Percentiles rank a stretch among this genome's conserved stretches.
Evolutionary conservation across 2,113 vertebrate species (phyloP).

Genomic region (Larimichthys polyactis): DNA sequence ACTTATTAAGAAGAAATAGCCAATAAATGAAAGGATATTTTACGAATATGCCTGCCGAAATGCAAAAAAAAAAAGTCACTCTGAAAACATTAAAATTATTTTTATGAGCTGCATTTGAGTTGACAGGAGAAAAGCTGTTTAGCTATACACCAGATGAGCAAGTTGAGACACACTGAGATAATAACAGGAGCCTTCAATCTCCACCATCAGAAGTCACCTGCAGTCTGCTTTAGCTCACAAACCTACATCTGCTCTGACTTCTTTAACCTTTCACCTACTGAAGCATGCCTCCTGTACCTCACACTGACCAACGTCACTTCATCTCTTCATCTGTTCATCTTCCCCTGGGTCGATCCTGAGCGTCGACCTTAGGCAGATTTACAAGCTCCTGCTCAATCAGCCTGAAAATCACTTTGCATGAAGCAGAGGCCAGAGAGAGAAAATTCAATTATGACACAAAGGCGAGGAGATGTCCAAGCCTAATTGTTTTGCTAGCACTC

Average conservation of each 20-base stretch:
- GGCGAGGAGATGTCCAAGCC: background rate
- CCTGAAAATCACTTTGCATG: constrained; percentile 65
- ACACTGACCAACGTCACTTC: background rate
- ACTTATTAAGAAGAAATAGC: background rate
- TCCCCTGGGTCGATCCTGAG: constrained; percentile 45
- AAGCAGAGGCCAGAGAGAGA: constrained; percentile 9
- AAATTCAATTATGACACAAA: constrained; percentile 53
- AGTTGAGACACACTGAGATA: background rate
- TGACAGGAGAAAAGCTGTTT: background rate
- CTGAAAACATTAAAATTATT: no score
- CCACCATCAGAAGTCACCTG: constrained; percentile 27
- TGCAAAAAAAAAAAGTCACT: no score
- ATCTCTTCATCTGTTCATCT: constrained; percentile 32
- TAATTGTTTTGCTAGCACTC: constrained; percentile 50
- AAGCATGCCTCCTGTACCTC: constrained; percentile 3
- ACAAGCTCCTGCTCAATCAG: constrained; percentile 57
- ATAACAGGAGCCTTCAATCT: background rate
- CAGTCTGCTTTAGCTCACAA: constrained; percentile 42
- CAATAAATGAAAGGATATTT: background rate
- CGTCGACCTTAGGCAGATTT: constrained; percentile 49
- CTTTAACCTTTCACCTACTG: constrained; percentile 43
- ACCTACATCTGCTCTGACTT: constrained; percentile 11
- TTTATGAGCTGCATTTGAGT: background rate
- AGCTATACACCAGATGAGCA: background rate
- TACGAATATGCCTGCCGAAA: background rate